Conservation (phyloP, 2,797 vertebrate species). For the Hafferia zeledoni region DNA sequence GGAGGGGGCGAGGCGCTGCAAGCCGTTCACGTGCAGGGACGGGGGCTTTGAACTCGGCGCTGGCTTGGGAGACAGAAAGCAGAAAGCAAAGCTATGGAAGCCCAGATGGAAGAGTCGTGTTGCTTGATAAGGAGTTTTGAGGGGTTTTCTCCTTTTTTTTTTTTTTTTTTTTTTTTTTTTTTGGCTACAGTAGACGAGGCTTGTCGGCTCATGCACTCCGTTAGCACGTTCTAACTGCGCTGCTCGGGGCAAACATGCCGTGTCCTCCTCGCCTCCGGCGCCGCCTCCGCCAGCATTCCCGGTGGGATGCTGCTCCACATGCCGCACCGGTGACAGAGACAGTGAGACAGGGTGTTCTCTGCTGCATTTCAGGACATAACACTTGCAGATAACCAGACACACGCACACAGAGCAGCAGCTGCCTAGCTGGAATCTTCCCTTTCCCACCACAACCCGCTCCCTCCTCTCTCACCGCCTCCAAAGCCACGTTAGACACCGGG, state of each 20-base stretch:
- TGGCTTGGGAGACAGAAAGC: conserved; percentile 65
- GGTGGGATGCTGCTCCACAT: background rate
- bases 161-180: background rate
- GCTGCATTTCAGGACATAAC: background rate
- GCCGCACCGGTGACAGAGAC: background rate
- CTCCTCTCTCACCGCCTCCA: background rate
- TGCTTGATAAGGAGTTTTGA: background rate
- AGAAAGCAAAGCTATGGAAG: conserved; percentile 75
- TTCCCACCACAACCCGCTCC: background rate
- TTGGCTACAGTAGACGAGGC: conserved; percentile 7
- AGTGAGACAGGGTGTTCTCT: background rate
- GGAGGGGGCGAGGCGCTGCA: conserved; percentile 75
- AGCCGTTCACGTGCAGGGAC: conserved; percentile 72
- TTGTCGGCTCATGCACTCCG: conserved; percentile 26
- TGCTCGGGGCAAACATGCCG: conserved; percentile 6
- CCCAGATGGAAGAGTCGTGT: conserved; percentile 52
- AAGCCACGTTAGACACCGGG: background rate
- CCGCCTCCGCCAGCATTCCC: background rate
- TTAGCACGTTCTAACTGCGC: conserved; percentile 12
- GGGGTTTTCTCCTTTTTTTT: background rate
- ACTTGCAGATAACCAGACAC: background rate
- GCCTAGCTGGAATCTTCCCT: background rate
- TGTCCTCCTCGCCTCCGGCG: background rate
- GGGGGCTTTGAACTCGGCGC: background rate
- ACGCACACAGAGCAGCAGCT: background rate